phyloP scores from a whole-genome alignment of 53 echinoderm and acorn worm genomes.

The Astropecten irregularis region DNA sequence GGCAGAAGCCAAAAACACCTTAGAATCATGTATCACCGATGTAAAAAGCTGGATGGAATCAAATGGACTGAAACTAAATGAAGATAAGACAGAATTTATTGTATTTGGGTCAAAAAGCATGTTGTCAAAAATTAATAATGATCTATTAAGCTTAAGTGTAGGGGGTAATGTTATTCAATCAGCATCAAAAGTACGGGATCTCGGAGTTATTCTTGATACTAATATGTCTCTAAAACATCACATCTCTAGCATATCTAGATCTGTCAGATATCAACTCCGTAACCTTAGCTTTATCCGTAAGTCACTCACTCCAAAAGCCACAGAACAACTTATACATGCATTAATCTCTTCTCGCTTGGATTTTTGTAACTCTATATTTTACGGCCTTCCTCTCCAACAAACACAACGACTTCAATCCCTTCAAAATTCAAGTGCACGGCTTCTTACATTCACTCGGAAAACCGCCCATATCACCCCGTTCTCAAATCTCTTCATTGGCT shows the following conservation, averaged over 20 bases:
- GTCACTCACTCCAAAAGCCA: no score
- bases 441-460: no score
- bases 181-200: constrained; percentile 13
- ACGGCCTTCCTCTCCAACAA: no score
- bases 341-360: no score
- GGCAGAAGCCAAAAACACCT: background rate
- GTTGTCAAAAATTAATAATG: background rate
- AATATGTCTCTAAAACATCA: constrained; percentile 34
- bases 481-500: no score
- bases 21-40: constrained; percentile 49
- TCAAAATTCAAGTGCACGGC: no score
- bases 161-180: background rate
- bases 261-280: constrained; percentile 50
- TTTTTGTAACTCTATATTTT: no score
- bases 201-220: constrained; percentile 44
- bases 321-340: no score
- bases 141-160: background rate
- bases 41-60: constrained; percentile 36
- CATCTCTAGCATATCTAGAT: constrained; percentile 21
- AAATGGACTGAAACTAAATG: constrained; percentile 43
- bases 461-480: no score
- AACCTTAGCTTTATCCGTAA: constrained; percentile 45
- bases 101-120: constrained; percentile 40
- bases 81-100: constrained; percentile 31
- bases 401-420: no score